Evolutionary conservation across 2,888 invertebrate species (phyloP).

Genomic region (Orchesella flavescens): DNA sequence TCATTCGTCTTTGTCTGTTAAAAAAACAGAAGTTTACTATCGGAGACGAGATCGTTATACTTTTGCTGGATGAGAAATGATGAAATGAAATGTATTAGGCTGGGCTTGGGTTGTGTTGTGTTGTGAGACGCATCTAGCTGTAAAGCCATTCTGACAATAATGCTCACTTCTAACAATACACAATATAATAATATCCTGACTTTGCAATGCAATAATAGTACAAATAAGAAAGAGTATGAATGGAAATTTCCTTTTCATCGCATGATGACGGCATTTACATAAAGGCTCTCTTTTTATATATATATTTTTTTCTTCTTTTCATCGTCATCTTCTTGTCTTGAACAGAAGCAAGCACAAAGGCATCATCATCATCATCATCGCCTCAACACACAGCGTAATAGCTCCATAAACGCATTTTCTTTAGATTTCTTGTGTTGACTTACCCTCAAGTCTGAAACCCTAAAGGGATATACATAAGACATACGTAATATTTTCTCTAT

Average conservation of each 20-base stretch:
- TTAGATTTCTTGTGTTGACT: not conserved
- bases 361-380: not conserved
- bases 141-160: no score
- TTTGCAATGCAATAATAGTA: not conserved
- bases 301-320: not conserved
- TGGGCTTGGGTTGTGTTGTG: no score
- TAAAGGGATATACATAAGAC: not conserved
- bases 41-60: no score
- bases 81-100: no score
- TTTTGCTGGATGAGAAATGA: no score
- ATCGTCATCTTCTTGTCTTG: not conserved
- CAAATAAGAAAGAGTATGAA: not conserved
- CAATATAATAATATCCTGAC: no score
- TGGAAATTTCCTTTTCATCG: not conserved
- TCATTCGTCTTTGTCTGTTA: no score
- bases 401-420: not conserved
- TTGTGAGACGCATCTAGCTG: no score
- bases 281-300: not conserved
- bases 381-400: not conserved
- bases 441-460: not conserved
- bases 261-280: conserved; percentile 1
- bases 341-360: not conserved
- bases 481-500: not conserved
- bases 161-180: no score
- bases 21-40: no score